phyloP scores from a whole-genome alignment of 2,888 invertebrate genomes.

The Tenthredo amoena region DNA sequence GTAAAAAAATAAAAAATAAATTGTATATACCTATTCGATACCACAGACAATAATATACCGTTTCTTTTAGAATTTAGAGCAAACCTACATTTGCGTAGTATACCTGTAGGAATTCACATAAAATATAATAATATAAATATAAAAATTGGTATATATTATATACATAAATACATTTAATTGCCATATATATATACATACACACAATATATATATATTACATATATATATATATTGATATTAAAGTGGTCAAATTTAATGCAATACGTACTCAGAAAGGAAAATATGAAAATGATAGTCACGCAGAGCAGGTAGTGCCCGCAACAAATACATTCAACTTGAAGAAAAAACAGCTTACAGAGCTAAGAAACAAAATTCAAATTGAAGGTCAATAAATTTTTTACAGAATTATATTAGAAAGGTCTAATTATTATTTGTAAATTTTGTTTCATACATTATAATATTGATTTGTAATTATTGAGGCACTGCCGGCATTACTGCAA shows the following conservation, averaged over 20 bases:
- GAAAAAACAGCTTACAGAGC: not conserved
- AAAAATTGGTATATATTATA: constrained; percentile 60
- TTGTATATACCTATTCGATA: constrained; percentile 71
- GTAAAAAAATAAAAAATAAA: constrained; percentile 60
- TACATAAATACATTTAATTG: constrained; percentile 68
- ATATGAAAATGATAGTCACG: constrained; percentile 62
- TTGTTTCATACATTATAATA: not conserved
- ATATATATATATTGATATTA: constrained; percentile 64
- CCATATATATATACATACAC: constrained; percentile 60
- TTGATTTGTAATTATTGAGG: not conserved
- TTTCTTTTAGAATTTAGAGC: constrained; percentile 73
- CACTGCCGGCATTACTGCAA: constrained; percentile 40
- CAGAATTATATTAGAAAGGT: not conserved
- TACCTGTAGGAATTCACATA: constrained; percentile 62
- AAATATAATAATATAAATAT: constrained; percentile 61
- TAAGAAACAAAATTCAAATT: not conserved
- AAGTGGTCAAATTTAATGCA: constrained; percentile 70
- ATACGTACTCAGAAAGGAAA: constrained; percentile 70
- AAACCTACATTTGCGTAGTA: constrained; percentile 66
- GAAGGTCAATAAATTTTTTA: not conserved
- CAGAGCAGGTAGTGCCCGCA: constrained; percentile 66
- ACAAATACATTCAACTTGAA: constrained; percentile 45
- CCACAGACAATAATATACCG: constrained; percentile 76
- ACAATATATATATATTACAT: constrained; percentile 65
- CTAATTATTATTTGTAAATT: not conserved